A percentile compares a stretch with the other conserved stretches of the same genome.
These are phyloP conservation scores for Drosophila meridiana DNA, from an alignment of 2,888 invertebrate species.

Conservation along the genomic window DNA sequence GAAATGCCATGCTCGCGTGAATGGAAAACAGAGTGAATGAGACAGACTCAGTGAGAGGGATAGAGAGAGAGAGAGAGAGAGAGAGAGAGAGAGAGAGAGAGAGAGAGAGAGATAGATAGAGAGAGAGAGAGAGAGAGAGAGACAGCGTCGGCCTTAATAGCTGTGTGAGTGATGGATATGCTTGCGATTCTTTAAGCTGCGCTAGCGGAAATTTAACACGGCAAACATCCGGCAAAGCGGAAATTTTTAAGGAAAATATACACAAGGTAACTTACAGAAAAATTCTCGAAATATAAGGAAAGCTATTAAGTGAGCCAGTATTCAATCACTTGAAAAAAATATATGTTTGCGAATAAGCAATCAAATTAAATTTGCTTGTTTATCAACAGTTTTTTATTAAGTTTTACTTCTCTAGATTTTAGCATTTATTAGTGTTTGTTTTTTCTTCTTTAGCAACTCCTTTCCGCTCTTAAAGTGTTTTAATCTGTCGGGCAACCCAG, in stretches of 20 bases:
- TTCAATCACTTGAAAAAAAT: not conserved
- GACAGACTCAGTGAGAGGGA: not conserved
- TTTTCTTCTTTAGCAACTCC: not conserved
- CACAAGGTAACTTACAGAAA: not conserved
- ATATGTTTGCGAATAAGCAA: not conserved
- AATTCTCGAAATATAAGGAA: not conserved
- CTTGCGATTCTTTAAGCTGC: constrained; percentile 16
- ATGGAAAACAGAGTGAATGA: not conserved
- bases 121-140: not conserved
- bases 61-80: not conserved
- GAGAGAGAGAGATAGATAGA: not conserved
- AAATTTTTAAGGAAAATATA: constrained; percentile 11
- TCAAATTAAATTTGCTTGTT: not conserved
- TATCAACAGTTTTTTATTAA: not conserved
- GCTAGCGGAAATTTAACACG: constrained; percentile 60
- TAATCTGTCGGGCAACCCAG: not conserved
- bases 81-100: too few species aligned
- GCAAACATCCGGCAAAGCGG: constrained; percentile 36
- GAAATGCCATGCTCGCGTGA: constrained; percentile 30
- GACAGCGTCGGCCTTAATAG: not conserved
- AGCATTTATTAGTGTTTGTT: not conserved
- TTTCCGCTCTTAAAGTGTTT: not conserved
- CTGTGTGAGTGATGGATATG: constrained; percentile 54
- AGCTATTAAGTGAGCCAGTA: not conserved
- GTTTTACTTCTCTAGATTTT: not conserved